Evolutionary conservation across 1,140 invertebrate genomes (phyloP).

Genomic region (Alviniconcha marisindica): DNA sequence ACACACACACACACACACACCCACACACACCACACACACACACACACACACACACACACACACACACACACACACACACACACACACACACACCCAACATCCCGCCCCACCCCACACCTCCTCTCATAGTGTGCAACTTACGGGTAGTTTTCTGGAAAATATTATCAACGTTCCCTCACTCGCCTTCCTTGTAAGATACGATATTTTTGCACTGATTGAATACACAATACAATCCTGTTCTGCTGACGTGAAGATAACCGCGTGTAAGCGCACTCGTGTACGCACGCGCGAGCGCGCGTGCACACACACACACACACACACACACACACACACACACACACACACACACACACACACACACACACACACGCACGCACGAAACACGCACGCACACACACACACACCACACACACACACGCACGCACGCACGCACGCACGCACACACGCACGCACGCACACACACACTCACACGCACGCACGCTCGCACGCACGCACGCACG

Average conservation of each 20-base stretch:
- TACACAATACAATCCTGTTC: no score
- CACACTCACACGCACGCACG: constrained; percentile 49
- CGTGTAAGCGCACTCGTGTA: no score
- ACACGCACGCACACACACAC: constrained; percentile 44
- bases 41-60: constrained; percentile 3
- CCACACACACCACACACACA: no score
- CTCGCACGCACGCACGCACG: constrained; percentile 47
- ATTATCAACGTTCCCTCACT: no score
- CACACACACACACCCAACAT: constrained; percentile 30
- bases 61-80: constrained; percentile 31
- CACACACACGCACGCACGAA: constrained; percentile 20
- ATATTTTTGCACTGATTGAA: no score
- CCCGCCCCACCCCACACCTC: no score
- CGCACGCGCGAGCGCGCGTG: background rate
- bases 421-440: constrained; percentile 42
- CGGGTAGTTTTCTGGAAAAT: no score
- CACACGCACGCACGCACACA: constrained; percentile 50
- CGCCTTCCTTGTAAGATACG: no score
- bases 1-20: no score
- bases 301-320: background rate
- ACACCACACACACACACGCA: constrained; percentile 45
- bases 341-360: constrained; percentile 34
- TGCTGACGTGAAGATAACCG: no score
- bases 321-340: background rate
- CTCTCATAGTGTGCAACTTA: no score